A percentile compares a stretch with the other conserved stretches of the same genome.
Evolutionary conservation across 2,113 vertebrate genomes (phyloP).

Genomic region (Rhegmatorhina hoffmannsi): DNA sequence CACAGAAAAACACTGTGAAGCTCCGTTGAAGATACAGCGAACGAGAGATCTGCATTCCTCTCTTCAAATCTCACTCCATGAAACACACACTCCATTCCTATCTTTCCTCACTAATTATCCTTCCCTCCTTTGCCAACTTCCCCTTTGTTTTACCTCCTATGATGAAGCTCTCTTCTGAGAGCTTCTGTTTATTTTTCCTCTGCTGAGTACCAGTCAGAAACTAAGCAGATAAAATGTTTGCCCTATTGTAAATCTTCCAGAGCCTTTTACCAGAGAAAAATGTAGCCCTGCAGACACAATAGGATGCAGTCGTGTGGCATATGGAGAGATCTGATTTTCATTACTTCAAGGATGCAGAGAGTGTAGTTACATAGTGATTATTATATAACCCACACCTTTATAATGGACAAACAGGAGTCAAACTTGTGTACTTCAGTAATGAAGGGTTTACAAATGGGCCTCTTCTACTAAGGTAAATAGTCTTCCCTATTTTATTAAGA

Average conservation of each 20-base stretch:
- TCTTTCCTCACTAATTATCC: neutral
- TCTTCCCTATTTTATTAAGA: constrained; percentile 36
- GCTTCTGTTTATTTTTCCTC: neutral
- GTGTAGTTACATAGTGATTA: constrained; percentile 3
- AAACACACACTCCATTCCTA: neutral
- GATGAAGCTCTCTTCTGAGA: neutral
- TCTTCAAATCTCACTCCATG: neutral
- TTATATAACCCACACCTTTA: neutral
- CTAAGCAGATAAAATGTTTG: neutral
- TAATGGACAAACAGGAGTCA: constrained; percentile 33
- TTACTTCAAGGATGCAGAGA: neutral
- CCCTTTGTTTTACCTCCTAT: constrained; percentile 4
- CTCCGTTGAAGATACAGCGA: neutral
- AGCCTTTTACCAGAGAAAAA: constrained; percentile 19
- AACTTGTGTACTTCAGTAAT: constrained; percentile 21
- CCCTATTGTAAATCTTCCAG: neutral
- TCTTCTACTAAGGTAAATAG: constrained; percentile 37
- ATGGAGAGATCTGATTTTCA: neutral
- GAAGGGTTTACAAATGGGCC: constrained; percentile 34
- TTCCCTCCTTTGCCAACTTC: neutral
- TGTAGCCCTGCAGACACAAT: neutral
- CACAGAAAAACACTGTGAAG: neutral
- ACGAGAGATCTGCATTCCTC: neutral
- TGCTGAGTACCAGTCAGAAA: neutral
- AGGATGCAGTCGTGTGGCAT: neutral